These are phyloP conservation scores for Polietes domitor DNA, from an alignment of 2,888 invertebrate genomes.

Conservation along the genomic window DNA sequence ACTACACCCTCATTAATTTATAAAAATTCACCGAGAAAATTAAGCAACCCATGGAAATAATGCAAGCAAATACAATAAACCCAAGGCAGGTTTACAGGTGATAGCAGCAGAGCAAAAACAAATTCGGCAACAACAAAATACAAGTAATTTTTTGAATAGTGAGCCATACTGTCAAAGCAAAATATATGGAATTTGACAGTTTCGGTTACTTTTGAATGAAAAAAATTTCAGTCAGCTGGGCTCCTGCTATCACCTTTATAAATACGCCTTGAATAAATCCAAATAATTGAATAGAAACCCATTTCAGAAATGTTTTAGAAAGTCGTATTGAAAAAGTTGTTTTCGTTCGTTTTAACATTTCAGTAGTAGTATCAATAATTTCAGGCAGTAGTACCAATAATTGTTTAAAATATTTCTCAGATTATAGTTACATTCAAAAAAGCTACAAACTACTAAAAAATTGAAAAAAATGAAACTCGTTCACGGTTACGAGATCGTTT, in stretches of 20 bases:
- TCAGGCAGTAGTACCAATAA: conserved; percentile 2
- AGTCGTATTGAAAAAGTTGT: conserved; percentile 21
- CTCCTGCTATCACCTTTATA: too few relatives aligned
- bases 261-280: too few relatives aligned
- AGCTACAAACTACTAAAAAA: conserved; percentile 61
- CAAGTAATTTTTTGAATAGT: too few relatives aligned
- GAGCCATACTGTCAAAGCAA: too few relatives aligned
- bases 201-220: too few relatives aligned
- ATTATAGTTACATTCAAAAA: conserved; percentile 57
- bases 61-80: neutral
- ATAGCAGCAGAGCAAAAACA: too few relatives aligned
- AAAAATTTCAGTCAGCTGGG: too few relatives aligned
- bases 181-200: too few relatives aligned
- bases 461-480: conserved; percentile 55
- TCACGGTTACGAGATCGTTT: conserved; percentile 40
- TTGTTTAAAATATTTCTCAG: conserved; percentile 47
- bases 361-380: too few relatives aligned
- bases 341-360: neutral
- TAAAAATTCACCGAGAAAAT: neutral
- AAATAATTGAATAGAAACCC: conserved; percentile 5
- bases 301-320: conserved; percentile 42
- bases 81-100: too few relatives aligned
- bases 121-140: too few relatives aligned
- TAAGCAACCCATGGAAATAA: neutral
- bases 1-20: conserved; percentile 4